Percentiles rank a stretch among this genome's conserved stretches.
Evolutionary conservation across 2,888 invertebrate species (phyloP).

Genomic region (Boloria euphrosyne): DNA sequence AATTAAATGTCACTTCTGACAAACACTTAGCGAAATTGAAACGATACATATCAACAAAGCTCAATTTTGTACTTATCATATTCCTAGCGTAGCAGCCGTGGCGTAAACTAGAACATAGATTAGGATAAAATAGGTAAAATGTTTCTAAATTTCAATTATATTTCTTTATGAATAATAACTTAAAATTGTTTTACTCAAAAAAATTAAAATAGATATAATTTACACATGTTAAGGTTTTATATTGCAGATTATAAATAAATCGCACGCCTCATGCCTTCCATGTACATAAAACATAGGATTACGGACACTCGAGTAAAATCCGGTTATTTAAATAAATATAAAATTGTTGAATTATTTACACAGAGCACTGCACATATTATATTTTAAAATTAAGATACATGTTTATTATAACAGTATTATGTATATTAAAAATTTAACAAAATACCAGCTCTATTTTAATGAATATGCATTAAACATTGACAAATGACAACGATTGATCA

Average conservation of each 20-base stretch:
- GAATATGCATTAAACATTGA: conserved; percentile 12
- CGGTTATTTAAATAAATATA: conserved; percentile 36
- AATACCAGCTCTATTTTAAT: conserved; percentile 5
- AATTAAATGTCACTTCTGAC: conserved; percentile 17
- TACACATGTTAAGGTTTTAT: conserved; percentile 41
- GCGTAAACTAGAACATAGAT: conserved; percentile 52
- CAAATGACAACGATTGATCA: conserved; percentile 19
- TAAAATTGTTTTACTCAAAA: conserved; percentile 32
- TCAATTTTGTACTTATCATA: conserved; percentile 80
- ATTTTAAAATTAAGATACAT: conserved; percentile 34
- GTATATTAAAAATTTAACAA: conserved; percentile 18
- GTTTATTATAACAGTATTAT: conserved; percentile 35
- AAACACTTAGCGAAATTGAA: conserved; percentile 52
- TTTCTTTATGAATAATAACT: conserved; percentile 47
- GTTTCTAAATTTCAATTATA: conserved; percentile 48
- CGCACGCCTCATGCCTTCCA: conserved; percentile 74
- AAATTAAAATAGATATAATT: conserved; percentile 33
- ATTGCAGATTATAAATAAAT: conserved; percentile 49
- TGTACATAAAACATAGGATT: conserved; percentile 63
- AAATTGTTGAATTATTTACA: conserved; percentile 40
- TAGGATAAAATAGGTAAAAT: conserved; percentile 50
- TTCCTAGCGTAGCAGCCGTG: conserved; percentile 74
- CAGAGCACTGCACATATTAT: conserved; percentile 36
- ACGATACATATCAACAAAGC: conserved; percentile 80
- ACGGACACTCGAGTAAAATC: conserved; percentile 31